A percentile compares a stretch with the other conserved stretches of the same genome.
Evolutionary conservation across 2,888 invertebrate genomes (phyloP).

Genomic region (Cryptophagus acutangulus): DNA sequence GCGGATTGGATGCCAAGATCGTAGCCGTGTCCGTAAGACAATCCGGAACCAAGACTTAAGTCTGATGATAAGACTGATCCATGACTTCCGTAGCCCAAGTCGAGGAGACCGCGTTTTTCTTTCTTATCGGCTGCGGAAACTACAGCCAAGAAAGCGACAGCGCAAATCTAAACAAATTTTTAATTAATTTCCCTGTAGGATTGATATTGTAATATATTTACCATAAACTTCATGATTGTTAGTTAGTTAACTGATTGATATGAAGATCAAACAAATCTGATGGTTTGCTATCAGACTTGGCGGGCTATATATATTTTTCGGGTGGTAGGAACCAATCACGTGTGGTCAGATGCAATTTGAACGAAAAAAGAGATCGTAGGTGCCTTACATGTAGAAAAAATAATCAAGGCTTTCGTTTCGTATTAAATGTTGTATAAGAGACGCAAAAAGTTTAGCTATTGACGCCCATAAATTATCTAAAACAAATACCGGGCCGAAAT

Average conservation of each 20-base stretch:
- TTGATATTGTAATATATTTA: constrained; percentile 9
- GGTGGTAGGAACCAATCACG: too few relatives aligned
- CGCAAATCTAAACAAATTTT: constrained; percentile 18
- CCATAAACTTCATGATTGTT: constrained; percentile 23
- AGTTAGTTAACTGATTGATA: not conserved
- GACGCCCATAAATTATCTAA: too few relatives aligned
- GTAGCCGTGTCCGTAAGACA: constrained; percentile 11
- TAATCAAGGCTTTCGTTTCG: too few relatives aligned
- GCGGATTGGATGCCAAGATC: constrained; percentile 6
- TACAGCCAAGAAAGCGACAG: constrained; percentile 20
- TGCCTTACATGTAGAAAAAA: too few relatives aligned
- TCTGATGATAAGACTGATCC: not conserved
- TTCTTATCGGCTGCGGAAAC: constrained; percentile 21
- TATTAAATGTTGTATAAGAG: too few relatives aligned
- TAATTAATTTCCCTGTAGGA: not conserved
- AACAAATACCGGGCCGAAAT: too few relatives aligned
- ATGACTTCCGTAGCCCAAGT: constrained; percentile 19
- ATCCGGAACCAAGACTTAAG: not conserved
- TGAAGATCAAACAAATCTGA: too few relatives aligned
- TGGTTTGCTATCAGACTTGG: too few relatives aligned
- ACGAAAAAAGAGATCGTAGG: too few relatives aligned
- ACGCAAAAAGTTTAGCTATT: too few relatives aligned
- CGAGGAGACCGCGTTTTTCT: constrained; percentile 26
- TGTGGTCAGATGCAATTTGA: too few relatives aligned
- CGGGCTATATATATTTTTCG: too few relatives aligned